phyloP scores from a whole-genome alignment of 2,888 invertebrate species.

The Aromia moschata region DNA sequence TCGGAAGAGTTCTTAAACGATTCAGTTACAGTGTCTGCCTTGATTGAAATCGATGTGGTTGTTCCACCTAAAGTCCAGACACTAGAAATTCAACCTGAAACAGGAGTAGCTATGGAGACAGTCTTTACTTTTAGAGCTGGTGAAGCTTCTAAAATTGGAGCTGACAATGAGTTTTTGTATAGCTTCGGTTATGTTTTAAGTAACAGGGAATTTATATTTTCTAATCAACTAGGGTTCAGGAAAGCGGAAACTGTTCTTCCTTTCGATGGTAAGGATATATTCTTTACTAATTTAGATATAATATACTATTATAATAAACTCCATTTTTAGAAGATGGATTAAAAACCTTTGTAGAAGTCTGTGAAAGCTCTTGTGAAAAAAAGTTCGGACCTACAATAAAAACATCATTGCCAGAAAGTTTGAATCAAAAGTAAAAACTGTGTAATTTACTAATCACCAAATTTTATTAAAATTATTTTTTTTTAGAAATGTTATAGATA shows the following conservation, averaged over 20 bases:
- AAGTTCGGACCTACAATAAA: slow-evolving; percentile 1
- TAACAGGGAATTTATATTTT: slow-evolving; percentile 14
- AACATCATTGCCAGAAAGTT: background rate
- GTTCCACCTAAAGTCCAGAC: slow-evolving; percentile 8
- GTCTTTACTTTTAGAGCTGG: background rate
- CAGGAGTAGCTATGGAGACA: slow-evolving; percentile 11
- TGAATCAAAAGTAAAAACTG: slow-evolving; percentile 7
- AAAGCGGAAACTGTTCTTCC: slow-evolving; percentile 7
- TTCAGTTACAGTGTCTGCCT: slow-evolving; percentile 5
- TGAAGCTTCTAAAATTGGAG: background rate
- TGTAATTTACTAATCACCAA: background rate
- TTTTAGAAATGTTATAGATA: background rate
- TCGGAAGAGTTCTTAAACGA: slow-evolving; percentile 7
- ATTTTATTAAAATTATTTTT: background rate
- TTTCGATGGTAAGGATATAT: background rate
- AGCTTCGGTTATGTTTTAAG: slow-evolving; percentile 13
- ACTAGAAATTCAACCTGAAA: background rate
- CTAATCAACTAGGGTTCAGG: background rate
- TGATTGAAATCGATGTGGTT: slow-evolving; percentile 3
- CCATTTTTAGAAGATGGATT: slow-evolving; percentile 1
- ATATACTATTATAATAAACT: background rate
- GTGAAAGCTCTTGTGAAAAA: slow-evolving; percentile 12
- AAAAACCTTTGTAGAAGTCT: slow-evolving; percentile 10
- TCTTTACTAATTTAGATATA: background rate
- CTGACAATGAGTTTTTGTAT: background rate